Conservation (phyloP, 1,140 invertebrate genomes). For the Dolichoris vasculosae region DNA sequence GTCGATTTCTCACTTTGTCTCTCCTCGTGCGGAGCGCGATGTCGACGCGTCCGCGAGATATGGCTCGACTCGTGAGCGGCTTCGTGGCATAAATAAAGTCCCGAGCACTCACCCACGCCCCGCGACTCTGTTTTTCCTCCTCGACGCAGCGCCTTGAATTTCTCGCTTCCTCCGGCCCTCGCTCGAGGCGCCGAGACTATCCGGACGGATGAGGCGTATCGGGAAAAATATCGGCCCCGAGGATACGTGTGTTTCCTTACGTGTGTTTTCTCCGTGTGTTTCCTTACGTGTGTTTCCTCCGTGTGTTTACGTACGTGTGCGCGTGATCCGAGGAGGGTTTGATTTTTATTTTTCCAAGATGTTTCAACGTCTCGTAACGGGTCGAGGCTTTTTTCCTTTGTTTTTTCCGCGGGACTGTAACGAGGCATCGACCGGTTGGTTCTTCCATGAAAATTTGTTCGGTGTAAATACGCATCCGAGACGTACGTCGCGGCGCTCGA, state of each 20-base stretch:
- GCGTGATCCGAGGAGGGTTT: background rate
- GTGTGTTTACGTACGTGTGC: background rate
- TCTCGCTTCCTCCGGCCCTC: background rate
- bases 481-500: background rate
- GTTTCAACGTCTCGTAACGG: background rate
- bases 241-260: background rate
- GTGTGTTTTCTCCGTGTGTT: background rate
- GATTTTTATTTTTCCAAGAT: background rate
- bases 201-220: slow-evolving; percentile 9
- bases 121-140: slow-evolving; percentile 30
- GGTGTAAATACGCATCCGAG: background rate
- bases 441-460: background rate
- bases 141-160: slow-evolving; percentile 27
- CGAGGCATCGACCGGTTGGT: background rate
- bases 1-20: slow-evolving; percentile 50
- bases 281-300: background rate
- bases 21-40: background rate
- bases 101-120: background rate
- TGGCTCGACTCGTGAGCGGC: background rate
- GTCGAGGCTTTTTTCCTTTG: background rate
- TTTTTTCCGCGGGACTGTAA: background rate
- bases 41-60: background rate
- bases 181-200: background rate
- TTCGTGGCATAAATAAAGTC: slow-evolving; percentile 47
- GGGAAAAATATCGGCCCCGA: slow-evolving; percentile 12